Base-by-base conservation (phyloP, 1,140 invertebrate genomes). In the Eubasilissa regina region DNA sequence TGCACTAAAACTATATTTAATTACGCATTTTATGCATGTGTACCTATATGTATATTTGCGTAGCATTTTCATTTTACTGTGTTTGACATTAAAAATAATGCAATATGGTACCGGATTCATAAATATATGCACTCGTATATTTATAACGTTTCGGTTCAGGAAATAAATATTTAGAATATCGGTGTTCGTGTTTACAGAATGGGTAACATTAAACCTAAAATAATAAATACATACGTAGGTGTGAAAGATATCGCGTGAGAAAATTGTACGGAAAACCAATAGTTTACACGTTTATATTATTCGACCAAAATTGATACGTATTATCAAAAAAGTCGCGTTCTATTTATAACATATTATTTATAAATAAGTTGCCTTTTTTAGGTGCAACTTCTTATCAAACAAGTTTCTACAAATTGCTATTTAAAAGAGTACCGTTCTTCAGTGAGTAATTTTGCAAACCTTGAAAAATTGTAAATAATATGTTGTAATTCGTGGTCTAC, bases 81-180 rank as follows among this genome's bases (percentile, higher is more conserved):
- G 60, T 62, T 13, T 6, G 60, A 21, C 19, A 47, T 47, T 70
- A 70, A 70, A 51, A 70, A 70, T 70, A 70, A 51, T 70, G 66
- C 66, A 70, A 25, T 70, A 21, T 70, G 66, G 66, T 70, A 45
- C 45, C 25, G 13, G 10, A 17, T n/a, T 25, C n/a, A 51, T 51
- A 25, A 51, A 45, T 45, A 66, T 51, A 19, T 70, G 66, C 66
- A 70, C 45, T 70, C 47, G 44, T 48, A 70, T 48, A 70, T 48
- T 51, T 25, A 15, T 1, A 60, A 21, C 19, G 11, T 13, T 74
- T 21, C 72, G 19, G 72, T 56, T 70, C 45, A 21, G 66, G 75
- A 48, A 77, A 62, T 77, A 77, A 77, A 77, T 77, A 77, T 77
- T 77, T 77, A 77, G 43, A 77, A 44, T 77, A 53, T 53, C n/a